These are phyloP conservation scores for Muricea muricata DNA, from an alignment of 92 coral and sea anemone species.

Conservation along the genomic window DNA sequence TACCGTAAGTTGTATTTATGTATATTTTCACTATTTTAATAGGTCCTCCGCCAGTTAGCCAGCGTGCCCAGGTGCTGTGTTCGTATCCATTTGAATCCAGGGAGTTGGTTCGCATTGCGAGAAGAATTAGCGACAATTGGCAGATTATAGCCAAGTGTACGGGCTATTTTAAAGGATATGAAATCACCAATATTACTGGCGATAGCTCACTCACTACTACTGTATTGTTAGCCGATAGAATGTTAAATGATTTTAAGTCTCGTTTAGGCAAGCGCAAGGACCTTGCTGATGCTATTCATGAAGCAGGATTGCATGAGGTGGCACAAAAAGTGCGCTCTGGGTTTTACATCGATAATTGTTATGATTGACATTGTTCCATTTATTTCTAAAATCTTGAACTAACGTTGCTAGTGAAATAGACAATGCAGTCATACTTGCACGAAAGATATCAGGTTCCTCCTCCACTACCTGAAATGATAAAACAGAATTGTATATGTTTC, in stretches of 20 bases:
- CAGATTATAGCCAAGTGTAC: background rate
- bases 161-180: constrained; percentile 12
- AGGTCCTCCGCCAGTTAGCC: background rate
- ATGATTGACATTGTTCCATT: background rate
- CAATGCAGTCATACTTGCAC: too few species aligned
- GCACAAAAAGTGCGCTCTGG: constrained; percentile 13
- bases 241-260: constrained; percentile 13
- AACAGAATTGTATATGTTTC: too few species aligned
- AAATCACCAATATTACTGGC: constrained; percentile 2
- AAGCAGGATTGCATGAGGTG: background rate
- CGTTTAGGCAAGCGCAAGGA: constrained; percentile 27
- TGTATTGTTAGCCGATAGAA: constrained; percentile 6
- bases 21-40: background rate
- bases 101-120: constrained; percentile 29
- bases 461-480: too few species aligned
- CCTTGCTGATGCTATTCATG: constrained; percentile 1
- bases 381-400: too few species aligned
- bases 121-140: constrained; percentile 30
- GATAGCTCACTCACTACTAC: background rate
- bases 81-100: background rate
- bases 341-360: background rate
- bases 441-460: too few species aligned
- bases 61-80: background rate
- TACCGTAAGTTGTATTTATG: too few species aligned
- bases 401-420: too few species aligned